Conservation (phyloP, 1,140 invertebrate species). For the Sinella curviseta region DNA sequence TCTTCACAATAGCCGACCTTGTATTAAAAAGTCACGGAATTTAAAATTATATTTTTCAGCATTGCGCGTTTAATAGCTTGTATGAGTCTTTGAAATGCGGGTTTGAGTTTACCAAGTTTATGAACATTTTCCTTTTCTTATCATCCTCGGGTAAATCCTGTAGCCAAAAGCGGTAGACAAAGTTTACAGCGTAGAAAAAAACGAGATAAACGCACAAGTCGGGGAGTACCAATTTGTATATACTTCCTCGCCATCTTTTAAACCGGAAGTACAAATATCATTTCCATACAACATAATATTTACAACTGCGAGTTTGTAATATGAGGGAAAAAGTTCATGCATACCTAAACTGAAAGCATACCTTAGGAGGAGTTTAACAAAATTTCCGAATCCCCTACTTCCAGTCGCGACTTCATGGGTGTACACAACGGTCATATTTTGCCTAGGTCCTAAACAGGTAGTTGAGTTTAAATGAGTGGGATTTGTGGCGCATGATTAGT, state of each 20-base stretch:
- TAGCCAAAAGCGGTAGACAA: background rate
- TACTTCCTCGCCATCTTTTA: constrained; percentile 3
- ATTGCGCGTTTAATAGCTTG: too few species aligned
- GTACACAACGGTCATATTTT: background rate
- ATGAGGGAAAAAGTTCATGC: background rate
- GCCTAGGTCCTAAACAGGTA: background rate
- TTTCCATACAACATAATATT: background rate
- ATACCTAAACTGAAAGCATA: background rate
- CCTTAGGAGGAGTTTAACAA: background rate
- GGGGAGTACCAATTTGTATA: background rate
- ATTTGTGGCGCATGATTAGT: too few species aligned
- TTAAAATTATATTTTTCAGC: too few species aligned
- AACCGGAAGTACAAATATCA: background rate
- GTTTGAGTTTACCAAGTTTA: too few species aligned
- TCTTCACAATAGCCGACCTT: background rate
- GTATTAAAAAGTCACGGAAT: background rate
- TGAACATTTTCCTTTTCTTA: too few species aligned
- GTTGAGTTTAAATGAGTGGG: background rate
- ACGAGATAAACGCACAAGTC: background rate
- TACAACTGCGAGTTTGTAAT: background rate
- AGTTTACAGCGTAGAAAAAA: background rate
- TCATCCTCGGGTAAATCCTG: background rate
- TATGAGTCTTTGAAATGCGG: too few species aligned
- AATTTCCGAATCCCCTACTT: background rate
- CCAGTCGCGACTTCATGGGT: background rate